A percentile compares a stretch with the other conserved stretches of the same genome.
Conservation (phyloP, 2,888 invertebrate genomes). For the Trichogramma dendrolimi region DNA sequence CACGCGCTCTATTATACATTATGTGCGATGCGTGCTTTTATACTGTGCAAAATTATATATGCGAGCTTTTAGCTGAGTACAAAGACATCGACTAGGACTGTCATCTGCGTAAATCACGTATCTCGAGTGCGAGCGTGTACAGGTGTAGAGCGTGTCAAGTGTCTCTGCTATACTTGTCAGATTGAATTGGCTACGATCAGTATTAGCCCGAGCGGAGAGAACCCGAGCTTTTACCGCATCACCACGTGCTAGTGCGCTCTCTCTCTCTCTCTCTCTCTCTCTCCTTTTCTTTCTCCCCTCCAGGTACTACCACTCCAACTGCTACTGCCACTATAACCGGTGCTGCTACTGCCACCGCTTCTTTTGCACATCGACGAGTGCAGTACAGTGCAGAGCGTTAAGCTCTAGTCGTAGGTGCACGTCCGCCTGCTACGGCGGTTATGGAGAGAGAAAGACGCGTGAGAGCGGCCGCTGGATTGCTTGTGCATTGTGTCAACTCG, state of each 20-base stretch:
- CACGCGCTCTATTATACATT: constrained; percentile 29
- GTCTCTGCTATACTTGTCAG: neutral
- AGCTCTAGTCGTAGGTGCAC: constrained; percentile 18
- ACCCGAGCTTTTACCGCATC: constrained; percentile 23
- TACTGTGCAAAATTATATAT: no score
- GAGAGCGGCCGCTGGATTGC: no score
- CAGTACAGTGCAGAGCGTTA: neutral
- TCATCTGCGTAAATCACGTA: no score
- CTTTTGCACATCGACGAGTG: neutral
- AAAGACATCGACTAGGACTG: no score
- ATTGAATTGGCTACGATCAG: neutral
- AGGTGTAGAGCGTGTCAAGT: neutral
- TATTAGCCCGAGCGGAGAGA: constrained; percentile 9
- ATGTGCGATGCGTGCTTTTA: no score
- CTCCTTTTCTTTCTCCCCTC: constrained; percentile 7
- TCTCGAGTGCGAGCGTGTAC: no score
- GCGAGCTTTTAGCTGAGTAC: no score
- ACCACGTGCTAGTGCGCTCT: neutral
- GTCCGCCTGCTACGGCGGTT: constrained; percentile 22
- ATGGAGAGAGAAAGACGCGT: neutral
- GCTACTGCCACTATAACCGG: constrained; percentile 1
- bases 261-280: constrained; percentile 11
- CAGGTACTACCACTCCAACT: constrained; percentile 3
- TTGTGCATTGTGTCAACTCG: no score
- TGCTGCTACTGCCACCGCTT: constrained; percentile 4